Evolutionary conservation across 1,140 invertebrate genomes (phyloP).

Genomic region (Caenorhabditis latens): DNA sequence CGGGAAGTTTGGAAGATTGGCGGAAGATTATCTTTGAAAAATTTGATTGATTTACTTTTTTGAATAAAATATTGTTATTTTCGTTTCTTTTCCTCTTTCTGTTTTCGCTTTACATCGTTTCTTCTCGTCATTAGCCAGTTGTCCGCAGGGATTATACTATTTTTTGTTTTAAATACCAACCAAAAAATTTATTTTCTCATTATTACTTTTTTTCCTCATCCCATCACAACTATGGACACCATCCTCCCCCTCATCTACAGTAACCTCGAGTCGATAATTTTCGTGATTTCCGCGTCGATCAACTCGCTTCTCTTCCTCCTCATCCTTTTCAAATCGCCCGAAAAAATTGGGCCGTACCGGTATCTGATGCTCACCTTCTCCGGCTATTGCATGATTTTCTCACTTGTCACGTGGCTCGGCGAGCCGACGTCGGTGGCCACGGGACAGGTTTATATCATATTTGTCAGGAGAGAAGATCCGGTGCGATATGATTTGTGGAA

Average conservation of each 20-base stretch:
- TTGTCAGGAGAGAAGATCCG: background rate
- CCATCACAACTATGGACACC: too few species aligned
- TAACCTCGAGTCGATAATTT: background rate
- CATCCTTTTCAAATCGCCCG: background rate
- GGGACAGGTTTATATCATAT: background rate
- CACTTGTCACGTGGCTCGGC: background rate
- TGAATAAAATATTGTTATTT: too few species aligned
- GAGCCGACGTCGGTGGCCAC: background rate
- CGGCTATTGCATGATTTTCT: background rate
- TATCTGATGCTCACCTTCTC: background rate
- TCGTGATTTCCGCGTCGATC: background rate
- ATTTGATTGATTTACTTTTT: too few species aligned
- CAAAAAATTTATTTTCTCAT: too few species aligned
- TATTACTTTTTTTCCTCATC: too few species aligned
- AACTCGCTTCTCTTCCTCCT: background rate
- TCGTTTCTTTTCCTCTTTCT: too few species aligned
- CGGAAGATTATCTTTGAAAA: too few species aligned
- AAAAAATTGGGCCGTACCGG: background rate
- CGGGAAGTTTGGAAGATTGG: too few species aligned
- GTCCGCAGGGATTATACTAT: too few species aligned
- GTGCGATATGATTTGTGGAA: background rate
- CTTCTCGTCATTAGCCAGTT: too few species aligned
- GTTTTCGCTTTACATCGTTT: too few species aligned
- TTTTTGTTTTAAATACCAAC: too few species aligned
- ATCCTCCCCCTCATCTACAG: background rate